These are phyloP conservation scores for Lasioglossum malachurum DNA, from an alignment of 2,888 invertebrate species.

Conservation along the genomic window DNA sequence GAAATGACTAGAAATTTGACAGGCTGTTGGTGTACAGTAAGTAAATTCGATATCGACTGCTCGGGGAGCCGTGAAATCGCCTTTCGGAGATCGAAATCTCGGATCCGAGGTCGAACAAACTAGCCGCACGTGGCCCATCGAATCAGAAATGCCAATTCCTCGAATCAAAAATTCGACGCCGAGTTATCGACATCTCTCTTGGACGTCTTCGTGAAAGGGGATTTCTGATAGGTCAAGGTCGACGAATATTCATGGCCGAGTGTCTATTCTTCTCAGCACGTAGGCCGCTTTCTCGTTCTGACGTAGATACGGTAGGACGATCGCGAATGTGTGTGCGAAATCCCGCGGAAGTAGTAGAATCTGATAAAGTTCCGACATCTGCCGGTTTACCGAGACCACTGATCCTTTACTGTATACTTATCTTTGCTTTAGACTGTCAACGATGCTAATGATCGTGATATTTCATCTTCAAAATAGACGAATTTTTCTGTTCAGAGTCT, in stretches of 20 bases:
- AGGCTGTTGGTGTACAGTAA: no score
- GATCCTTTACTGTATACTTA: background rate
- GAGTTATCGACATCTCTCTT: background rate
- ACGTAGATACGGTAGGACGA: background rate
- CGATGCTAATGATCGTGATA: background rate
- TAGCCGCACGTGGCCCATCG: background rate
- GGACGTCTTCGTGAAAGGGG: constrained; percentile 44
- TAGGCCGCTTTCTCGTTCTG: constrained; percentile 46
- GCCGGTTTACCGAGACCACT: background rate
- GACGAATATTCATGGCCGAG: constrained; percentile 16
- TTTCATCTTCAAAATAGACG: background rate
- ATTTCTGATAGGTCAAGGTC: constrained; percentile 58
- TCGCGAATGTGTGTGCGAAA: background rate
- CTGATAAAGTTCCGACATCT: constrained; percentile 29
- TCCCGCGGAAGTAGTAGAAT: constrained; percentile 37
- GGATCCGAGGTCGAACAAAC: background rate
- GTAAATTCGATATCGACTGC: background rate
- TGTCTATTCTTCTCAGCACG: constrained; percentile 48
- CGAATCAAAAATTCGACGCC: background rate
- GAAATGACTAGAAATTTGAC: background rate
- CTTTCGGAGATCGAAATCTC: constrained; percentile 4
- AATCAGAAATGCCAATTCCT: background rate
- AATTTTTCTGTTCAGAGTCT: background rate
- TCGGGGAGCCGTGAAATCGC: background rate
- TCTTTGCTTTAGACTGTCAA: background rate